These are phyloP conservation scores for Verasper variegatus DNA, from an alignment of 2,113 vertebrate species.

Conservation along the genomic window DNA sequence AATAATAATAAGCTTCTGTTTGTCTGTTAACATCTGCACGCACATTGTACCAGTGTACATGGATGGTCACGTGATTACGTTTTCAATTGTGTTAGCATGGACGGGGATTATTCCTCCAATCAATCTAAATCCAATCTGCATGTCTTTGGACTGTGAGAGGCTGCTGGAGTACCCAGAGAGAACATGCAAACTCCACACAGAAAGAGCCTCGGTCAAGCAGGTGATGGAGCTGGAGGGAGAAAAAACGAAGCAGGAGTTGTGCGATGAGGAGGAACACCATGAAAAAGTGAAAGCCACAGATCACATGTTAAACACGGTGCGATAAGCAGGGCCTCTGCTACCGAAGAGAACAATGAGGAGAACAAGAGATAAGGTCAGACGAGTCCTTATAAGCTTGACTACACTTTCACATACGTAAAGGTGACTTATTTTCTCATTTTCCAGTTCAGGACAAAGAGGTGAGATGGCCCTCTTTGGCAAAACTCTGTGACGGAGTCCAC, in stretches of 20 bases:
- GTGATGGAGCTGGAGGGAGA: not conserved
- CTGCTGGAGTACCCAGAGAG: no score
- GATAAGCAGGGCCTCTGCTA: slow-evolving; percentile 31
- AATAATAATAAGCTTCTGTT: no score
- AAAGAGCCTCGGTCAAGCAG: not conserved
- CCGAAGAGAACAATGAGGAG: slow-evolving; percentile 40
- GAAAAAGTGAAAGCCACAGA: not conserved
- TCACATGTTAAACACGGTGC: slow-evolving; percentile 46
- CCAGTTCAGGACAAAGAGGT: slow-evolving; percentile 68
- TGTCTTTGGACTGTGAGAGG: no score
- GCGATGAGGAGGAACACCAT: not conserved
- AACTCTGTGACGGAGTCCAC: slow-evolving; percentile 53
- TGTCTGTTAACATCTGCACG: no score
- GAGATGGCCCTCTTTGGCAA: slow-evolving; percentile 52
- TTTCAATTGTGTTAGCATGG: no score
- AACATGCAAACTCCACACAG: no score
- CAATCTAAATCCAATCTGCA: no score
- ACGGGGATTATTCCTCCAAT: no score
- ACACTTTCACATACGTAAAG: slow-evolving; percentile 62
- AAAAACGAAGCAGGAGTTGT: not conserved
- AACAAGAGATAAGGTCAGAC: slow-evolving; percentile 55
- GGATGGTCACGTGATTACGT: no score
- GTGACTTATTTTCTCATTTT: slow-evolving; percentile 77
- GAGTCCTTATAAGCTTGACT: slow-evolving; percentile 49
- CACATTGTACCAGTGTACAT: no score